Percentiles rank a stretch among this genome's conserved stretches.
These are phyloP conservation scores for Mactromeris polynyma DNA, from an alignment of 2,888 invertebrate genomes.

Conservation along the genomic window DNA sequence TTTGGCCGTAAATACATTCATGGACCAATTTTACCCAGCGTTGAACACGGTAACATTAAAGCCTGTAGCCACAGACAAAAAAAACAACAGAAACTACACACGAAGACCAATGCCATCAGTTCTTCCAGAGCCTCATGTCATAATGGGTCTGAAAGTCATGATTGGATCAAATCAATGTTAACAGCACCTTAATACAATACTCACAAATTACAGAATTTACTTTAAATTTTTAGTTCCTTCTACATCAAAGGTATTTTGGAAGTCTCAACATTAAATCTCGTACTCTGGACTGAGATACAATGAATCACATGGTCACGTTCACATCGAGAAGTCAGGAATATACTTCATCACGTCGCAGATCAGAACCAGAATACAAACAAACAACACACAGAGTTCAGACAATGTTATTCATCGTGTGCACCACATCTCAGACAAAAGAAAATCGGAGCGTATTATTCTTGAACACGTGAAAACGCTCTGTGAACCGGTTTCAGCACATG, in stretches of 20 bases:
- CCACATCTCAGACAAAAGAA: neutral
- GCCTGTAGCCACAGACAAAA: too few species aligned
- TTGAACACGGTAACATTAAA: too few species aligned
- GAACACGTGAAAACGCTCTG: neutral
- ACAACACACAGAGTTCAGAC: too few species aligned
- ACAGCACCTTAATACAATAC: neutral
- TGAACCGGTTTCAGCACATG: neutral
- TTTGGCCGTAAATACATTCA: too few species aligned
- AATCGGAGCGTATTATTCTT: neutral
- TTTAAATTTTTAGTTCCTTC: neutral
- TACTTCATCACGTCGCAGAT: neutral
- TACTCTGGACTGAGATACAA: neutral
- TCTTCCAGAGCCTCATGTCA: neutral
- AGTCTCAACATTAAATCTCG: neutral
- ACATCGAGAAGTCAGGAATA: neutral
- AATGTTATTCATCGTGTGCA: neutral
- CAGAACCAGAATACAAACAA: neutral
- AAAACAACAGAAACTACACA: too few species aligned
- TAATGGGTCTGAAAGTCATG: neutral
- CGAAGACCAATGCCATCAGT: neutral
- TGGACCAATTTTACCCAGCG: too few species aligned
- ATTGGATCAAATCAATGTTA: too few species aligned
- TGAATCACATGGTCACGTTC: neutral
- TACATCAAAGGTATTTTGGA: constrained; percentile 2
- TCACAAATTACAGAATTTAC: neutral